Base-by-base conservation (phyloP, 2,797 vertebrate genomes). In the Sebastes trivittatus region DNA sequence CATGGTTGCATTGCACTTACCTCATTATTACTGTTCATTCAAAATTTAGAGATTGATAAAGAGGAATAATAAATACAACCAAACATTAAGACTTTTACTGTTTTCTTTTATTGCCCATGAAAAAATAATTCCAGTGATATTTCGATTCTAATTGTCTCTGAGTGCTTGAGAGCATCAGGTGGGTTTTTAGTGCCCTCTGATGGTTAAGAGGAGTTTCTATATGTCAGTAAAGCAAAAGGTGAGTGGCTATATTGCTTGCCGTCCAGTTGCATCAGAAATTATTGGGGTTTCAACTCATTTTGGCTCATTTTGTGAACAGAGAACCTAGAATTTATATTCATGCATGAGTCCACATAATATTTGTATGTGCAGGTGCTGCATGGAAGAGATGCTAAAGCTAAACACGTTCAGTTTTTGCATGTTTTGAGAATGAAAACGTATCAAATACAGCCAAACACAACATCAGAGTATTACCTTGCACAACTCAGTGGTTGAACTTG, bases 101-200 rank as follows among this genome's bases (percentile, higher is more conserved):
- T 20, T 11, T 60, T 69, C 36, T 13, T 55, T 54, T 34, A 27
- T 32, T 10, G 2, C 9, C 20, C 10, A 49, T 69, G 3, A 46
- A 62, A 46, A 34, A 54, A n/a, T 20, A 36, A 58, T 42, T 49
- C 10, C 58, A 27, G 22, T 32, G 30, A 9, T 36, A 4, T 61
- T 49, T 42, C 36, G 4, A 59, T 75, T 42, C 4, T n/a, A 23
- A 58, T 58, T 59, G 52, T 25, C 36, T 76, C 32, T 60, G 77
- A 32, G 10, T 56, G 69, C 34, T 8, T 64, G 20, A 75, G 60
- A 73, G 67, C 89, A 83, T 89, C 83, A 85, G 83, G 88, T 90
- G 88, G 92, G 88, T 88, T 91, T 88, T 88, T 93, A 92, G 93
- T 88, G 94, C 94, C 94, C 92, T 93, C 94, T 94, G 79, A 92